phyloP scores from a whole-genome alignment of 2,113 vertebrate species.

The Perca flavescens region DNA sequence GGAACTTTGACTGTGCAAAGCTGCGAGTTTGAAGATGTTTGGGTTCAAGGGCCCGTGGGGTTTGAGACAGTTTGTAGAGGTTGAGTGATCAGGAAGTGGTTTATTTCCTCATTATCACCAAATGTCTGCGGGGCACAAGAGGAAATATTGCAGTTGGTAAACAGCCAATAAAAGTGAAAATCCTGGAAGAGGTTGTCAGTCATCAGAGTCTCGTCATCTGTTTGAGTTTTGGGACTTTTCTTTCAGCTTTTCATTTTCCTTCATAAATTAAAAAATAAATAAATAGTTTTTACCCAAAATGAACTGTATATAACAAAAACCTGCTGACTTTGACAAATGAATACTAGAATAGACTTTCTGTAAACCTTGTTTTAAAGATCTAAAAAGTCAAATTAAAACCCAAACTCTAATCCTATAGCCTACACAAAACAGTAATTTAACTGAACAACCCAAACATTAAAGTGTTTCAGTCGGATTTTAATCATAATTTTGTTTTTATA shows the following conservation, averaged over 20 bases:
- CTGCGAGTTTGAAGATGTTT: not conserved
- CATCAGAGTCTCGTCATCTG: not conserved
- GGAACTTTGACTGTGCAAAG: constrained; percentile 16
- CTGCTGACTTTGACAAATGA: not conserved
- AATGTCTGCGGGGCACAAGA: constrained; percentile 63
- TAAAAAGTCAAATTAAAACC: not conserved
- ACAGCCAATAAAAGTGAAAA: not conserved
- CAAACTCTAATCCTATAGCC: not conserved
- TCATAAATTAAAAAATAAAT: no score
- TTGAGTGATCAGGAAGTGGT: constrained; percentile 20
- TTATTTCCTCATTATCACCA: constrained; percentile 83
- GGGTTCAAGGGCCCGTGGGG: constrained; percentile 11
- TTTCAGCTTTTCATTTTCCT: not conserved
- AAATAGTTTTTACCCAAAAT: not conserved
- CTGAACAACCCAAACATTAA: not conserved
- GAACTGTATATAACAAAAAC: not conserved
- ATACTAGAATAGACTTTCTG: not conserved
- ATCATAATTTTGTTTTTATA: no score
- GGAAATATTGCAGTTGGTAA: constrained; percentile 17
- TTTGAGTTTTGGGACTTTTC: not conserved
- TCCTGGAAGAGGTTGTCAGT: not conserved
- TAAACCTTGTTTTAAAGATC: not conserved
- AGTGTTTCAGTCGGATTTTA: not conserved
- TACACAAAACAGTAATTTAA: not conserved
- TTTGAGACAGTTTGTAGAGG: constrained; percentile 36